Percentiles rank a stretch among this genome's conserved stretches.
phyloP scores from a whole-genome alignment of 1,140 invertebrate genomes.

The Heliconius hermathena region DNA sequence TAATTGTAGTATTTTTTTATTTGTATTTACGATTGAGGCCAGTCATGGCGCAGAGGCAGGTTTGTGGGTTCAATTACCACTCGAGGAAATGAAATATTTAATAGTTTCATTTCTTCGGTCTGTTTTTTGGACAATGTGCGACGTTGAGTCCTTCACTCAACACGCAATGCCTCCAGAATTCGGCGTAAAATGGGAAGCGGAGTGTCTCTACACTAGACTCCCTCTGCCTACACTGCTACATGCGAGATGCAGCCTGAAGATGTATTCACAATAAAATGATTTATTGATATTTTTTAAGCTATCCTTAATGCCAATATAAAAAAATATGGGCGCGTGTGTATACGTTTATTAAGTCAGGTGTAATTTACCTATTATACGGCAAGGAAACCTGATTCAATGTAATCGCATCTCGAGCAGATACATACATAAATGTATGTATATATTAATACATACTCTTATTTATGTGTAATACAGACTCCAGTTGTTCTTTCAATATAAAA shows the following conservation, averaged over 20 bases:
- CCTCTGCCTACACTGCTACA: no score
- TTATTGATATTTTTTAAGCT: neutral
- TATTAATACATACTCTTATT: neutral
- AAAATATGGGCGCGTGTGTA: neutral
- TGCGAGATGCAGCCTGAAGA: no score
- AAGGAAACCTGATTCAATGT: constrained; percentile 7
- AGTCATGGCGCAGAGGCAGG: no score
- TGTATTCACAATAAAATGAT: no score
- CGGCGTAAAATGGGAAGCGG: no score
- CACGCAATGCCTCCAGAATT: neutral
- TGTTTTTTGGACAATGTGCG: no score
- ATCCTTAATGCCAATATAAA: neutral
- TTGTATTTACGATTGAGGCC: neutral
- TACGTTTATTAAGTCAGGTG: neutral
- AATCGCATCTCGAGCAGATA: neutral
- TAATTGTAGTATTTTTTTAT: neutral
- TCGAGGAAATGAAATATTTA: no score
- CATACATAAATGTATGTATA: neutral
- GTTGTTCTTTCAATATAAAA: no score
- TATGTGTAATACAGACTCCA: neutral
- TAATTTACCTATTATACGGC: neutral
- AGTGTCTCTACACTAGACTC: no score
- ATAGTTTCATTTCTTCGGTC: no score
- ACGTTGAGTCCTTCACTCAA: no score
- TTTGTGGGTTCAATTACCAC: no score